phyloP scores from a whole-genome alignment of 2,888 invertebrate genomes.

The Drosophila anomelani region DNA sequence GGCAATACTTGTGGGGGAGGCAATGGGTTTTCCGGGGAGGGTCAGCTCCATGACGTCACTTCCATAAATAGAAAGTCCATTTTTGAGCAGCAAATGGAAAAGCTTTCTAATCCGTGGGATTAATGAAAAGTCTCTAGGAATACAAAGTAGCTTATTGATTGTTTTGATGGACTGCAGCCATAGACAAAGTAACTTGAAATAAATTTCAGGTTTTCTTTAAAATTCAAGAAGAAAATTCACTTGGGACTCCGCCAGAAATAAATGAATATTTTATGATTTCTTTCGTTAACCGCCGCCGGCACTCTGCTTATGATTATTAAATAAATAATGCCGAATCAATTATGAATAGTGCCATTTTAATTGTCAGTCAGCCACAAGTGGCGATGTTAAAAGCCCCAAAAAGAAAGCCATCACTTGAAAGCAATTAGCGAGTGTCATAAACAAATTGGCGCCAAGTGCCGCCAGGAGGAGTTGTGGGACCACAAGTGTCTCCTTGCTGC shows the following conservation, averaged over 20 bases:
- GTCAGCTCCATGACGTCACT: conserved; percentile 33
- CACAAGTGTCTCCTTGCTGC: neutral
- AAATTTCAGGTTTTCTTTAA: too few species aligned
- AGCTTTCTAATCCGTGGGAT: conserved; percentile 25
- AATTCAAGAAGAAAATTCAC: neutral
- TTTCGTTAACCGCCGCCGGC: neutral
- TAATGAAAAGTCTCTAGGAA: neutral
- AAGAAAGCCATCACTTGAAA: conserved; percentile 47
- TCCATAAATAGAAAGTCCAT: conserved; percentile 24
- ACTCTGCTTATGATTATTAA: conserved; percentile 22
- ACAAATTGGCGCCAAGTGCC: conserved; percentile 69
- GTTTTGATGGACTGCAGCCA: conserved; percentile 2
- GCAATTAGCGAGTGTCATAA: conserved; percentile 61
- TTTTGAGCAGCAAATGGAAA: conserved; percentile 26
- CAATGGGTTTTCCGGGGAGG: neutral
- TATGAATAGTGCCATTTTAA: conserved; percentile 40
- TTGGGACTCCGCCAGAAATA: neutral
- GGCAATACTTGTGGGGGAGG: neutral
- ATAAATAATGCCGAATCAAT: conserved; percentile 39
- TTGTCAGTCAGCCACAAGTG: conserved; percentile 33
- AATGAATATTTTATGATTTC: conserved; percentile 17
- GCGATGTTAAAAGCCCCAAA: conserved; percentile 24
- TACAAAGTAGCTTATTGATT: neutral
- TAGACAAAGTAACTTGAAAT: neutral
- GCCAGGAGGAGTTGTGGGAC: conserved; percentile 14